These are phyloP conservation scores for Acrobasis repandana DNA, from an alignment of 2,888 invertebrate genomes.

Conservation along the genomic window DNA sequence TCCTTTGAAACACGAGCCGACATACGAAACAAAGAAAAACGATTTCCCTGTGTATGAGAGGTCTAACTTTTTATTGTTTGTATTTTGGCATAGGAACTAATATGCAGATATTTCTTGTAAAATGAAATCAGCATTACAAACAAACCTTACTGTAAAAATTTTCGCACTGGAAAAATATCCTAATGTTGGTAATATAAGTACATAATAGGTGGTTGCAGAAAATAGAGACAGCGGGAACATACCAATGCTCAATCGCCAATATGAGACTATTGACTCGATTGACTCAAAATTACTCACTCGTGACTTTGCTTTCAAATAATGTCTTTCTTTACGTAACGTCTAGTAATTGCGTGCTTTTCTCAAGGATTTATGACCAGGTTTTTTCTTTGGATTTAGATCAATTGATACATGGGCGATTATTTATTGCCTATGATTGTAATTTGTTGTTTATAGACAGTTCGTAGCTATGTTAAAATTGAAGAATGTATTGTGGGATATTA, in stretches of 20 bases:
- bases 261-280: constrained; percentile 69
- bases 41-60: too few species aligned
- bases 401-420: constrained; percentile 13
- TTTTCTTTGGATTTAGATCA: constrained; percentile 12
- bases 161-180: too few species aligned
- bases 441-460: neutral
- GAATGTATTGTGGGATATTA: neutral
- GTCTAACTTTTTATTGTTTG: too few species aligned
- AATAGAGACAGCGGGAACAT: neutral
- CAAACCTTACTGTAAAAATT: too few species aligned
- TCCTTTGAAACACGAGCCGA: too few species aligned
- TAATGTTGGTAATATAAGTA: too few species aligned
- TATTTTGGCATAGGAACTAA: too few species aligned
- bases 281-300: constrained; percentile 74
- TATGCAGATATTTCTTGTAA: too few species aligned
- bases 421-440: constrained; percentile 6
- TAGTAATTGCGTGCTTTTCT: constrained; percentile 28
- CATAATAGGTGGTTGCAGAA: neutral
- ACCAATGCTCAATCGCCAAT: constrained; percentile 36
- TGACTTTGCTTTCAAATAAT: constrained; percentile 69
- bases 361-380: constrained; percentile 11
- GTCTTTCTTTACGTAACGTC: constrained; percentile 71
- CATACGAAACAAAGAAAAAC: too few species aligned
- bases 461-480: neutral
- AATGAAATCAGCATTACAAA: too few species aligned